phyloP scores from a whole-genome alignment of 2,888 invertebrate genomes.

The Lacanobia oleracea region DNA sequence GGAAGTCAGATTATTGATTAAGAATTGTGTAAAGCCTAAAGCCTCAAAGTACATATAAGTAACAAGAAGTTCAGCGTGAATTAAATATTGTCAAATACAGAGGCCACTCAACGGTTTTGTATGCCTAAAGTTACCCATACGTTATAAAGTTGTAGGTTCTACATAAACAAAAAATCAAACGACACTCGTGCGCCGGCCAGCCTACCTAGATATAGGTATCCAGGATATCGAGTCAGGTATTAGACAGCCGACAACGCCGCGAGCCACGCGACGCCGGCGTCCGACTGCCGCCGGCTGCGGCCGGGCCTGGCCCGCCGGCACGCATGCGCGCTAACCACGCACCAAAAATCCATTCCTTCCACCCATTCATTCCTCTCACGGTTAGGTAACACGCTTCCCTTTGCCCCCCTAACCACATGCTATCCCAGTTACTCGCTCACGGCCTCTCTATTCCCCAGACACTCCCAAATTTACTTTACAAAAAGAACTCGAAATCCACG shows the following conservation, averaged over 20 bases:
- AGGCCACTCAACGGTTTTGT: neutral
- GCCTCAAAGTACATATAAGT: neutral
- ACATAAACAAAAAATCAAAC: neutral
- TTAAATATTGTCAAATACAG: neutral
- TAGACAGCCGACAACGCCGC: neutral
- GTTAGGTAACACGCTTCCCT: conserved; percentile 69
- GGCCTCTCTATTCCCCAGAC: conserved; percentile 36
- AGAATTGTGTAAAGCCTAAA: neutral
- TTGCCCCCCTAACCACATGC: conserved; percentile 63
- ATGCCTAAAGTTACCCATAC: neutral
- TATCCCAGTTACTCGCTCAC: conserved; percentile 56
- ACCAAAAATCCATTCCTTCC: conserved; percentile 75
- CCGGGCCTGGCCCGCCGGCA: conserved; percentile 54
- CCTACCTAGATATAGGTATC: neutral
- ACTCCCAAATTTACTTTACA: conserved; percentile 59
- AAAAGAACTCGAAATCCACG: conserved; percentile 59
- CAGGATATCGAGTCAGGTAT: neutral
- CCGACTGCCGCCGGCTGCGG: conserved; percentile 15
- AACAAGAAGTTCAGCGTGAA: neutral
- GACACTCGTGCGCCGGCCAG: neutral
- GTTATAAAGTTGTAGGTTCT: too few species aligned
- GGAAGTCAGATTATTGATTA: neutral
- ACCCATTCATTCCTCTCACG: conserved; percentile 71
- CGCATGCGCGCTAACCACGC: conserved; percentile 74
- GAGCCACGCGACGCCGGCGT: conserved; percentile 17